Conservation (phyloP, 2,113 vertebrate species). For the Pluvianellus socialis region DNA sequence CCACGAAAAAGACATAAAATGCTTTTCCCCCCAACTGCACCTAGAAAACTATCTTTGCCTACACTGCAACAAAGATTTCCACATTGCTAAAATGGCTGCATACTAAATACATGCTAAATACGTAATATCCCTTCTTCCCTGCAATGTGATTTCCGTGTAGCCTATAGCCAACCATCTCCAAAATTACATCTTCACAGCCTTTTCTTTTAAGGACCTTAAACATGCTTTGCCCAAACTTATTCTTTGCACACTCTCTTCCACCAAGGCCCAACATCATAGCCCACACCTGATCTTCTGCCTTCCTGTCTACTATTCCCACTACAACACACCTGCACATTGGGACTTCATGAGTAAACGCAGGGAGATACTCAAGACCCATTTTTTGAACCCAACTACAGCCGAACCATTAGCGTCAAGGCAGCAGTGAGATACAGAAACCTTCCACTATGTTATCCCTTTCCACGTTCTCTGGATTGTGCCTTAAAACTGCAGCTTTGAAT, state of each 20-base stretch:
- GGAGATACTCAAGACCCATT: background rate
- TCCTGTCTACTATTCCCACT: background rate
- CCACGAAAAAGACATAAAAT: background rate
- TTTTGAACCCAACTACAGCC: background rate
- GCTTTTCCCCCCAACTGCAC: background rate
- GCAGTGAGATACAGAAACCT: background rate
- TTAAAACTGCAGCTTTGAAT: background rate
- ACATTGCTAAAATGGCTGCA: background rate
- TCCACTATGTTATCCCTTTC: background rate
- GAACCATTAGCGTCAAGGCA: background rate
- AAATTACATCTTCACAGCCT: background rate
- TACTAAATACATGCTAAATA: background rate
- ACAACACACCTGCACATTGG: background rate
- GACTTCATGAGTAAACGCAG: background rate
- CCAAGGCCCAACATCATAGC: background rate
- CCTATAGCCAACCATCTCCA: background rate
- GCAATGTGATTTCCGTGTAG: background rate
- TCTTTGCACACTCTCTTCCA: background rate
- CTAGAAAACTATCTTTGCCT: background rate
- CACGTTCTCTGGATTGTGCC: background rate
- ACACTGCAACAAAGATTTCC: background rate
- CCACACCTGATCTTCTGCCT: background rate
- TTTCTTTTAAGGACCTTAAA: background rate
- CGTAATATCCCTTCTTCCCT: background rate
- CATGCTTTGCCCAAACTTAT: background rate